A percentile compares a stretch with the other conserved stretches of the same genome.
These are phyloP conservation scores for Quadroppia sp. DNA, from an alignment of 2,888 invertebrate genomes.

Conservation along the genomic window DNA sequence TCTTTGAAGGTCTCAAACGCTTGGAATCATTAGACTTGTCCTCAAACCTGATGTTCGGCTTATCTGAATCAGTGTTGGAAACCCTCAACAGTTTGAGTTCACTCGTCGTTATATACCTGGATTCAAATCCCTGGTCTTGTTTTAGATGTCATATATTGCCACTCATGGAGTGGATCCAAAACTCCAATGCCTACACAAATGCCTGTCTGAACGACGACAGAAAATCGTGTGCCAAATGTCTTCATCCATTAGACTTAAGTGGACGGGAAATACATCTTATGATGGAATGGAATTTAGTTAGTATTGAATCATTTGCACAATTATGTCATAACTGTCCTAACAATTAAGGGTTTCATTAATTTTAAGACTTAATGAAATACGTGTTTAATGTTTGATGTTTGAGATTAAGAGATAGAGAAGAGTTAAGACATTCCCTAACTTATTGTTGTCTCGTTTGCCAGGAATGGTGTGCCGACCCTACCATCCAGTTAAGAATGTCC, in stretches of 20 bases:
- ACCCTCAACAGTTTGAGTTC: slow-evolving; percentile 53
- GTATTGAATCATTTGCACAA: not conserved
- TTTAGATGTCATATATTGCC: slow-evolving; percentile 58
- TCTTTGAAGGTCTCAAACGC: slow-evolving; percentile 59
- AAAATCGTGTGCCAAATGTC: slow-evolving; percentile 40
- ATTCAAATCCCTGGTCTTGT: slow-evolving; percentile 67
- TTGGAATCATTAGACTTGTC: slow-evolving; percentile 67
- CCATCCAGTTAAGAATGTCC: slow-evolving; percentile 42
- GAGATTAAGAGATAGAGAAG: slow-evolving; percentile 9
- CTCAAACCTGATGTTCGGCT: slow-evolving; percentile 65
- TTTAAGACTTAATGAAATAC: not conserved
- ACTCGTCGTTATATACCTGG: slow-evolving; percentile 51
- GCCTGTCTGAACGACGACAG: slow-evolving; percentile 26
- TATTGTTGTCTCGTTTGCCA: slow-evolving; percentile 6
- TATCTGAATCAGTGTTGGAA: slow-evolving; percentile 60
- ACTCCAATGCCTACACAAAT: slow-evolving; percentile 31
- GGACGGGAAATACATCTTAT: slow-evolving; percentile 39
- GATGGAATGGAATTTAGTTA: slow-evolving; percentile 43
- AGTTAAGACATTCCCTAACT: not conserved
- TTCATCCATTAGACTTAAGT: slow-evolving; percentile 28
- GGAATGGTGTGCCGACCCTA: slow-evolving; percentile 40
- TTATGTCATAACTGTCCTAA: not conserved
- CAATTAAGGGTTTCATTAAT: not conserved
- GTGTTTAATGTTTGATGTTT: slow-evolving; percentile 20
- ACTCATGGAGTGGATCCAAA: slow-evolving; percentile 41